Base-by-base conservation (phyloP, 1,140 invertebrate genomes). In the Drosophila ogumai region DNA sequence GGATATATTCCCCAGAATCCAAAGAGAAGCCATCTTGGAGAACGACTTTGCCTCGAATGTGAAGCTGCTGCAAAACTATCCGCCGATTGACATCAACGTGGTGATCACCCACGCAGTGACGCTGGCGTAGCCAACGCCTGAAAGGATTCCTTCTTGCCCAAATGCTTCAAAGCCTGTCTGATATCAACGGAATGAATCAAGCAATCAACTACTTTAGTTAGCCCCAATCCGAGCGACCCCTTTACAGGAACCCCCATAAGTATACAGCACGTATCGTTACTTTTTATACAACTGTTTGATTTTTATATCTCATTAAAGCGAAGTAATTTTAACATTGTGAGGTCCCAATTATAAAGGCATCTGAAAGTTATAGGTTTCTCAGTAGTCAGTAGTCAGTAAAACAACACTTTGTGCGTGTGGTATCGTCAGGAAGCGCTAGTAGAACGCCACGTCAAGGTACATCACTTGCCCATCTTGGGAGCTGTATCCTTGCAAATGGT, bases 21-120 rank as follows among this genome's bases (percentile, higher is more conserved):
- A 98, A 72, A 94, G 96, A 91, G 95, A 98, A 66, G 95, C 97
- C 82, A 93, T 99, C 54, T 92, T 99, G 38, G 93, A 93, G 52
- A 96, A 96, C 69, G 98, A 99, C 93, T 99, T 99, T 94, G 96
- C 98, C 34, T 94, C 95, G 2, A 98, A 98, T 93, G 97, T 99
- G 32, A 99, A 99, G 94, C 93, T 99, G n/a, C 93, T 99, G 19
- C 97, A 98, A 93, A 96, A 96, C 91, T 97, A 96, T 93, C 96
- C 96, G 44, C 94, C 95, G 10, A 96, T 95, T 91, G 96, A 97
- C 92, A 95, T 96, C 13, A 93, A 92, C 36, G 73, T 91, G 54
- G 91, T 93, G 34, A 75, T 93, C 9, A 90, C 81, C 4, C 82
- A 91, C 25, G 92, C 92, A 3, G 76, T 81, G 8, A 80, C 80